Conservation (phyloP, 2,888 invertebrate genomes). For the Pilophorus perplexus region DNA sequence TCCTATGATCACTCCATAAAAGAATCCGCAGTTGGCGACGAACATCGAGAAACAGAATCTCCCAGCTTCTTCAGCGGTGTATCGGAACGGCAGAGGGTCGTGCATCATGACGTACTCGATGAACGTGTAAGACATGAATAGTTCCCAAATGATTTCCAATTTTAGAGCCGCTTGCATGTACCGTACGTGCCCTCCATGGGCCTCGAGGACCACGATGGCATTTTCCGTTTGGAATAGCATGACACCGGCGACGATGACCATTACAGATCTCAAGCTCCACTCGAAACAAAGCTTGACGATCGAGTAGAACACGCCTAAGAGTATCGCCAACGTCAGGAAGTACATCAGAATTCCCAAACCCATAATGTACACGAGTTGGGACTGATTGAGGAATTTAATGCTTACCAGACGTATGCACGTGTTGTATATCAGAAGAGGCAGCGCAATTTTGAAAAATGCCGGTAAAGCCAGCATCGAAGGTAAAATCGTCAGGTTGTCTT, state of each 20-base stretch:
- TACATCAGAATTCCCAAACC: background rate
- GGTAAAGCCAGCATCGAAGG: background rate
- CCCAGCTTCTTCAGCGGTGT: background rate
- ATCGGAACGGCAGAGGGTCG: too few species aligned
- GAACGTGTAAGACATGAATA: background rate
- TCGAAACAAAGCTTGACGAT: constrained; percentile 6
- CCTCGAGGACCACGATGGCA: constrained; percentile 1
- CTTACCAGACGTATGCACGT: background rate
- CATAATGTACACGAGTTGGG: background rate
- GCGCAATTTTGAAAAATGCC: background rate
- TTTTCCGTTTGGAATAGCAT: constrained; percentile 17
- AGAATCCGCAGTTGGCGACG: background rate
- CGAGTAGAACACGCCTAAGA: background rate
- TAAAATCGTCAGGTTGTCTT: too few species aligned
- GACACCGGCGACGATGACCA: background rate
- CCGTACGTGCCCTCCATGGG: constrained; percentile 18
- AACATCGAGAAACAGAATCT: background rate
- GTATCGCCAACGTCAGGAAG: background rate
- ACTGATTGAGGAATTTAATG: constrained; percentile 10
- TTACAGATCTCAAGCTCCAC: constrained; percentile 2
- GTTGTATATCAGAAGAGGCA: background rate
- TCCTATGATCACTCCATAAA: constrained; percentile 5
- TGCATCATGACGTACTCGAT: background rate
- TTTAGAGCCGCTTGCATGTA: constrained; percentile 27
- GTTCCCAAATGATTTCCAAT: constrained; percentile 3